These are phyloP conservation scores for Pandion haliaetus DNA, from an alignment of 2,113 vertebrate species.

Conservation along the genomic window DNA sequence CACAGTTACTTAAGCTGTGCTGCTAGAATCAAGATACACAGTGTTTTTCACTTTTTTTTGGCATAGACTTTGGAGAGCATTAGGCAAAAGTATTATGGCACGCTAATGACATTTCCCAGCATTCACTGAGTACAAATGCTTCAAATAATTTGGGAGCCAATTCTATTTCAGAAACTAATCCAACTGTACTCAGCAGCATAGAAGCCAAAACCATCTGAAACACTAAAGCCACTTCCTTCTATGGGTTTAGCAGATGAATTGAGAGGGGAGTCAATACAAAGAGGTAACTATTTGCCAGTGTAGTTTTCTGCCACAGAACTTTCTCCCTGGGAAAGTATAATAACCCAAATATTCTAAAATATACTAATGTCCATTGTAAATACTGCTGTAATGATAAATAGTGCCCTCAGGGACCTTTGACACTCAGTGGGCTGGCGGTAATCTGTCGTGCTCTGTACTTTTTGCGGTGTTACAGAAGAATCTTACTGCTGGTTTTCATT, in stretches of 20 bases:
- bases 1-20: not conserved
- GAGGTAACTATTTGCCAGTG: conserved; percentile 29
- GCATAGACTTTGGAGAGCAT: conserved; percentile 50
- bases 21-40: conserved; percentile 6
- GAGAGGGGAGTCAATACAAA: conserved; percentile 5
- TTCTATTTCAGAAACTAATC: conserved; percentile 66
- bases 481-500: not conserved
- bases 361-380: not conserved
- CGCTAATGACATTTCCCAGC: conserved; percentile 59
- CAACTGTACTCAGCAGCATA: conserved; percentile 32
- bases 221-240: conserved; percentile 58
- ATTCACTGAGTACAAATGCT: conserved; percentile 24
- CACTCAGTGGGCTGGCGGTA: not conserved
- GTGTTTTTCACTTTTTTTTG: conserved; percentile 34
- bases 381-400: not conserved
- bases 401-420: not conserved
- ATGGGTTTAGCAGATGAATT: conserved; percentile 69
- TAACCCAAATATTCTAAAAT: not conserved
- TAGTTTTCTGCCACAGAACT: not conserved
- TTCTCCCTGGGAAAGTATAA: not conserved
- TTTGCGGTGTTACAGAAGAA: not conserved
- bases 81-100: conserved; percentile 52
- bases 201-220: conserved; percentile 48
- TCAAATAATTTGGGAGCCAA: conserved; percentile 63
- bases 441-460: not conserved